Percentiles rank a stretch among this genome's conserved stretches.
Conservation (phyloP, 1,140 invertebrate species). For the Caerostris darwini region DNA sequence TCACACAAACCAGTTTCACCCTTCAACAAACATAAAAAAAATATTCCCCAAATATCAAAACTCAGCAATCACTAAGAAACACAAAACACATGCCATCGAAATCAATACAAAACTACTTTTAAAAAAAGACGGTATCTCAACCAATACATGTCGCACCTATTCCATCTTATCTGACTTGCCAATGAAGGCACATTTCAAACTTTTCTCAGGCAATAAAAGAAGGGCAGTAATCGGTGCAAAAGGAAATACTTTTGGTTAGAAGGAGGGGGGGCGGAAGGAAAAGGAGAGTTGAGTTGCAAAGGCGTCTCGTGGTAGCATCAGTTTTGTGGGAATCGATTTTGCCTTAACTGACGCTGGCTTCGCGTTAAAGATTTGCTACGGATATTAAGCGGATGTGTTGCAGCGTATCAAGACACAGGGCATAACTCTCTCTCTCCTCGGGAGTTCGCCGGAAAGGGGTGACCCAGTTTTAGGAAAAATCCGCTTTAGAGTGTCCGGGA, state of each 20-base stretch:
- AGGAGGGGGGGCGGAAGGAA: background rate
- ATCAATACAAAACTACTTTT: background rate
- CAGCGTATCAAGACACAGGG: conserved; percentile 8
- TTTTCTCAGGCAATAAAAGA: background rate
- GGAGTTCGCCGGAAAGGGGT: background rate
- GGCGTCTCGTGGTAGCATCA: conserved; percentile 1
- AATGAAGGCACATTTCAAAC: conserved; percentile 21
- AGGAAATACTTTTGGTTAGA: background rate
- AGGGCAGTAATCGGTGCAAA: background rate
- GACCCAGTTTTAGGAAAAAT: background rate
- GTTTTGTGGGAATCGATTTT: conserved; percentile 3
- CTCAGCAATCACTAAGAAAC: no score
- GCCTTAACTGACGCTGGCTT: conserved; percentile 16
- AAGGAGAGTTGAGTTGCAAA: background rate
- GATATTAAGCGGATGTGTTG: conserved; percentile 48
- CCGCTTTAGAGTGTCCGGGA: background rate
- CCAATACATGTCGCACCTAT: background rate
- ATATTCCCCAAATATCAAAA: no score
- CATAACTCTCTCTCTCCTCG: background rate
- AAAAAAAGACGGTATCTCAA: no score
- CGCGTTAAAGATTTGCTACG: conserved; percentile 8
- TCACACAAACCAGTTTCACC: no score
- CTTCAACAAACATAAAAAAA: no score
- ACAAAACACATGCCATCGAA: background rate
- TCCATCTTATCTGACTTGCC: background rate